Conservation (phyloP, 1,140 invertebrate species). For the Heterodera carotae region DNA sequence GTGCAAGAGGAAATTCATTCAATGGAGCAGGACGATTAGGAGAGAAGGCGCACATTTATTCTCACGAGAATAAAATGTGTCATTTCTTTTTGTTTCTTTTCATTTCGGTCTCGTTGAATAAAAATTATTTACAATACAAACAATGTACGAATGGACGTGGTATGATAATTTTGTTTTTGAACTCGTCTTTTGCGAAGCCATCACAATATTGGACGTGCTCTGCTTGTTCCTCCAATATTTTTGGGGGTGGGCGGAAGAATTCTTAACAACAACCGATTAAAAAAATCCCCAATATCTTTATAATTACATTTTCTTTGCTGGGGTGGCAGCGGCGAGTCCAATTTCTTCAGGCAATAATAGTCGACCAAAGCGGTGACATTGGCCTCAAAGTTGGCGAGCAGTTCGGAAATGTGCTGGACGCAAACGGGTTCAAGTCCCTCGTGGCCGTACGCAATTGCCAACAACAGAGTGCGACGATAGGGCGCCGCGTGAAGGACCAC, state of each 20-base stretch:
- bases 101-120: too few relatives aligned
- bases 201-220: too few relatives aligned
- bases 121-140: too few relatives aligned
- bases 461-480: conserved; percentile 45
- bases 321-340: conserved; percentile 24
- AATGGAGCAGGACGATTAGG: not conserved
- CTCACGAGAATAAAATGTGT: too few relatives aligned
- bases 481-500: conserved; percentile 52
- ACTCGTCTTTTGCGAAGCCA: too few relatives aligned
- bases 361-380: conserved; percentile 48
- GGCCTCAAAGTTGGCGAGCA: conserved; percentile 47
- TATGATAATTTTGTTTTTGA: too few relatives aligned
- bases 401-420: conserved; percentile 45
- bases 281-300: not conserved
- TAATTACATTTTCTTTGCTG: not conserved
- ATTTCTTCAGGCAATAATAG: conserved; percentile 44
- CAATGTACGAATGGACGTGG: too few relatives aligned
- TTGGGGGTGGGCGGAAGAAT: not conserved
- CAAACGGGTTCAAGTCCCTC: conserved; percentile 48
- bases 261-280: not conserved
- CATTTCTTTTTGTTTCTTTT: too few relatives aligned
- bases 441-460: conserved; percentile 52
- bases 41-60: too few relatives aligned
- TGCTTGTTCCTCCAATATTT: too few relatives aligned
- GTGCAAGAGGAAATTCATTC: not conserved